Evolutionary conservation across 2,797 vertebrate genomes (phyloP).

Genomic region (Psittacula derbiana): DNA sequence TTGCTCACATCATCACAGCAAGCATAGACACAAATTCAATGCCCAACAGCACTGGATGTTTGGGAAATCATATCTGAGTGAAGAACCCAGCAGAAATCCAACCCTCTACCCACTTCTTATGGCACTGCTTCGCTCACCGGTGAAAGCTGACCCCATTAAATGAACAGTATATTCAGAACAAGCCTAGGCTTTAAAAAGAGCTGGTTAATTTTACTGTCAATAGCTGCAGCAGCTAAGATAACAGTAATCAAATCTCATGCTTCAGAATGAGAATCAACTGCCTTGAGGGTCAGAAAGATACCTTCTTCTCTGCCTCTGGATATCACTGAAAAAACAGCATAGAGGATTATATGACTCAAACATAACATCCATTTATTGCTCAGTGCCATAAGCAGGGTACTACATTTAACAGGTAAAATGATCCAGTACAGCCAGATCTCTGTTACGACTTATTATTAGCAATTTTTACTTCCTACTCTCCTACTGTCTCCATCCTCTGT

Average conservation of each 20-base stretch:
- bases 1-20: fast-evolving
- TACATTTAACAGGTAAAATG: not conserved
- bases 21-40: not conserved
- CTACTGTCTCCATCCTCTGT: not conserved
- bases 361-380: constrained; percentile 11
- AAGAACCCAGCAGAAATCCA: not conserved
- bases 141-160: not conserved
- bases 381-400: not conserved
- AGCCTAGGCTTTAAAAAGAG: not conserved
- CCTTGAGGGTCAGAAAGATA: not conserved
- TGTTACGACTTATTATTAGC: not conserved
- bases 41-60: not conserved
- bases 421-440: not conserved
- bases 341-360: constrained; percentile 9
- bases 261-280: not conserved
- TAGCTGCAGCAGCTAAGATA: constrained; percentile 22
- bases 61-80: not conserved
- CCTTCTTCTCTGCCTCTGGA: not conserved
- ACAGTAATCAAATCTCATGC: constrained; percentile 33
- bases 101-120: not conserved
- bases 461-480: not conserved
- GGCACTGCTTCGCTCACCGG: not conserved
- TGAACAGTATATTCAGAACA: not conserved
- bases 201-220: constrained; percentile 31
- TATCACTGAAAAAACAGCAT: not conserved